Evolutionary conservation across 2,797 vertebrate genomes (phyloP).

Genomic region (Pagetopsis macropterus): DNA sequence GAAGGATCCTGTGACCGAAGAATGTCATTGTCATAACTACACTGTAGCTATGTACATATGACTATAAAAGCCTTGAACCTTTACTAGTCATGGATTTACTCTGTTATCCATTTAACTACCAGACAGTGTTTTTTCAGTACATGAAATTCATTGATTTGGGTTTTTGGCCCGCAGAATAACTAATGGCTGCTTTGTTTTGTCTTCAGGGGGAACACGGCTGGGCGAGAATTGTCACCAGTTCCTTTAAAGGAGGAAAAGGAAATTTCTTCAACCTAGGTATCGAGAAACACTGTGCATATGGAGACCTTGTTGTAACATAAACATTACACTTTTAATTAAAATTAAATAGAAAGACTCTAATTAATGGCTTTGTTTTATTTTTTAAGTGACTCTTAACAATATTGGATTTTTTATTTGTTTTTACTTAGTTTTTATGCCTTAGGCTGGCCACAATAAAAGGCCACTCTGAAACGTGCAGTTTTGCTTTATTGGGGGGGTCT

Average conservation of each 20-base stretch:
- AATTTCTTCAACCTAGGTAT: slow-evolving; percentile 92
- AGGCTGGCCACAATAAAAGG: too few species aligned
- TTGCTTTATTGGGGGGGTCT: too few species aligned
- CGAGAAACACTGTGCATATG: slow-evolving; percentile 90
- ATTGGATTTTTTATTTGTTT: too few species aligned
- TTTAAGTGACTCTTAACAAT: too few species aligned
- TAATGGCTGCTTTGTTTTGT: not conserved
- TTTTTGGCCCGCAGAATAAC: slow-evolving; percentile 5
- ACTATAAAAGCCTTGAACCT: too few species aligned
- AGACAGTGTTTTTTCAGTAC: not conserved
- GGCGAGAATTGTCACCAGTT: slow-evolving; percentile 93
- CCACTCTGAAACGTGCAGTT: too few species aligned
- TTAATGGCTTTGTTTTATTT: too few species aligned
- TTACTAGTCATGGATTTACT: not conserved
- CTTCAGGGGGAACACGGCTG: slow-evolving; percentile 93
- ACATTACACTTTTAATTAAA: too few species aligned
- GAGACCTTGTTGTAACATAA: slow-evolving; percentile 85
- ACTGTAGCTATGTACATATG: too few species aligned
- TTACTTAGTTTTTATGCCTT: too few species aligned
- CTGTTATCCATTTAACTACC: not conserved
- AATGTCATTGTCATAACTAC: too few species aligned
- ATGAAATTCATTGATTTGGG: not conserved
- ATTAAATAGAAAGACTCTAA: slow-evolving; percentile 12
- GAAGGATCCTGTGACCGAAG: too few species aligned
- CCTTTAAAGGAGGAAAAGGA: slow-evolving; percentile 89